These are phyloP conservation scores for Microdon myrmicae DNA, from an alignment of 2,888 invertebrate species.

Conservation along the genomic window DNA sequence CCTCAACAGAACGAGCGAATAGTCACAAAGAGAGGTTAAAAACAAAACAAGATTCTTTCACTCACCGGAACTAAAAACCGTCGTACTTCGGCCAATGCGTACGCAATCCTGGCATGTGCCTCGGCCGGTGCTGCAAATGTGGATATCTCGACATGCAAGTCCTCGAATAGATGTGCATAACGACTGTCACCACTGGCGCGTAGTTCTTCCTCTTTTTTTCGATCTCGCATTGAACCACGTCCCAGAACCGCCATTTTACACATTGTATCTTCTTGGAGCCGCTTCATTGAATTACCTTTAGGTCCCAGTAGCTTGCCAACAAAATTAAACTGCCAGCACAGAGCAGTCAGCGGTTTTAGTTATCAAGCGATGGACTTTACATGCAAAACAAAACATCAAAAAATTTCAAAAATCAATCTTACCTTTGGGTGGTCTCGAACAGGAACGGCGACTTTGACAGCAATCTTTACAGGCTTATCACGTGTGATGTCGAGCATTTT, in stretches of 20 bases:
- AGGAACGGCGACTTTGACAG: constrained; percentile 86
- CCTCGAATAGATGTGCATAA: constrained; percentile 90
- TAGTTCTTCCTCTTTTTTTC: constrained; percentile 94
- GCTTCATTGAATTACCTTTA: constrained; percentile 91
- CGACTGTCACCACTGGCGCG: constrained; percentile 90
- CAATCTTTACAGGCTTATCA: constrained; percentile 88
- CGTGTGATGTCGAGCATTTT: constrained; percentile 87
- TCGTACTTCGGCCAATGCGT: constrained; percentile 82
- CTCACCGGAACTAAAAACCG: constrained; percentile 82
- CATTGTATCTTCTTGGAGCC: constrained; percentile 93
- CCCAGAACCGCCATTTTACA: constrained; percentile 96
- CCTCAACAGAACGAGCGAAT: too few relatives aligned
- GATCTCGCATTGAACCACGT: constrained; percentile 92
- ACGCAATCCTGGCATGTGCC: constrained; percentile 86
- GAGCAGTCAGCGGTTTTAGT: constrained; percentile 6
- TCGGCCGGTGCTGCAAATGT: constrained; percentile 92
- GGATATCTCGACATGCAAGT: constrained; percentile 91
- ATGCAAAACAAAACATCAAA: neutral
- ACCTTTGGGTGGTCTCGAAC: constrained; percentile 89
- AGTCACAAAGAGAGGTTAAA: constrained; percentile 3
- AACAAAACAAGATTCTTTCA: constrained; percentile 8
- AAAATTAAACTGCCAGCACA: constrained; percentile 85
- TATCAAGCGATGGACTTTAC: too few relatives aligned
- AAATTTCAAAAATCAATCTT: constrained; percentile 58
- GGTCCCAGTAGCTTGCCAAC: constrained; percentile 94